phyloP scores from a whole-genome alignment of 2,888 invertebrate species.

The Xylota sylvarum region DNA sequence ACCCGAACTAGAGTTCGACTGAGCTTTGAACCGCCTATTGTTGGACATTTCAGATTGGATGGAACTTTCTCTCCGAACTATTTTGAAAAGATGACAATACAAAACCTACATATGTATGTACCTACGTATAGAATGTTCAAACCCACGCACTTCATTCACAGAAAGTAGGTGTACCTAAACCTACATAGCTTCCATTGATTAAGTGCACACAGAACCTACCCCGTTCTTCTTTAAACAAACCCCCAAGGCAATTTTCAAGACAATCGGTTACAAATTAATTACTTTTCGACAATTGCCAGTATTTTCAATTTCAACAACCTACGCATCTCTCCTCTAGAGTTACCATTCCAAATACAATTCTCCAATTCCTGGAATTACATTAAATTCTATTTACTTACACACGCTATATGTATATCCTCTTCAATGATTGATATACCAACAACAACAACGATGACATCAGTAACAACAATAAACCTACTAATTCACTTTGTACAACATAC shows the following conservation, averaged over 20 bases:
- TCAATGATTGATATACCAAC: slow-evolving; percentile 65
- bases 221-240: not conserved
- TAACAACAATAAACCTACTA: slow-evolving; percentile 48
- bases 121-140: not conserved
- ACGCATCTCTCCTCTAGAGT: not conserved
- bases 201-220: not conserved
- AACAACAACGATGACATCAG: slow-evolving; percentile 17
- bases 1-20: too few species aligned
- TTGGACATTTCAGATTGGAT: too few species aligned
- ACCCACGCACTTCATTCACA: not conserved
- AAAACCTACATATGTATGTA: too few species aligned
- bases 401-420: slow-evolving; percentile 60
- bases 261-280: slow-evolving; percentile 67
- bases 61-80: too few species aligned
- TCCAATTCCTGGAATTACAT: slow-evolving; percentile 56
- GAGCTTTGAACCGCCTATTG: too few species aligned
- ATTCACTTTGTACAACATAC: slow-evolving; percentile 56
- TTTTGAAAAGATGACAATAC: too few species aligned
- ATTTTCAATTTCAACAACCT: not conserved
- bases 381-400: slow-evolving; percentile 65
- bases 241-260: slow-evolving; percentile 34
- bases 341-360: slow-evolving; percentile 30
- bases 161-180: too few species aligned
- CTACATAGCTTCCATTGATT: not conserved
- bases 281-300: slow-evolving; percentile 50